phyloP scores from a whole-genome alignment of 2,113 vertebrate species.

The Apteryx owenii region DNA sequence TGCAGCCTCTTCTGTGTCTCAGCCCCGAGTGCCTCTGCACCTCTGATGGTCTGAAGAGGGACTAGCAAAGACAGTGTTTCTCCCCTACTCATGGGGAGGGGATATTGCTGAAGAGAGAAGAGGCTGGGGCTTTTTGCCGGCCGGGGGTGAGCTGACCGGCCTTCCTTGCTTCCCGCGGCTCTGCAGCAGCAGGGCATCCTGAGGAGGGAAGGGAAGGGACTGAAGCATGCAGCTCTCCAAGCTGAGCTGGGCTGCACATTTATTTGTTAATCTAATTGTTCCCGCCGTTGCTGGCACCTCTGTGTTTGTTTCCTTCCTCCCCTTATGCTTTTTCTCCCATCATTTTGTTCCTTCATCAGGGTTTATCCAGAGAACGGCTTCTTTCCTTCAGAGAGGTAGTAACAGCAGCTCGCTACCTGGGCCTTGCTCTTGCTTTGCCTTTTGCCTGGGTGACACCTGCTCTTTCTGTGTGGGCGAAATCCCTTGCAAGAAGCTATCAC shows the following conservation, averaged over 20 bases:
- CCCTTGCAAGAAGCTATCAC: constrained; percentile 26
- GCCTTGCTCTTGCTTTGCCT: constrained; percentile 74
- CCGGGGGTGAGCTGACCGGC: background rate
- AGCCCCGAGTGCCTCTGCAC: accelerated
- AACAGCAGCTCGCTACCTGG: constrained; percentile 74
- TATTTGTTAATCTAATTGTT: background rate
- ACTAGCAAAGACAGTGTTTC: background rate
- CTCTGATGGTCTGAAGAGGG: background rate
- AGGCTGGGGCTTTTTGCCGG: background rate
- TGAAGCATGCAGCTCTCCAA: background rate
- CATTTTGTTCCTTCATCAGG: constrained; percentile 86
- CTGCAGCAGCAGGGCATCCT: no score
- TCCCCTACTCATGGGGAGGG: background rate
- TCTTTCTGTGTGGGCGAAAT: background rate
- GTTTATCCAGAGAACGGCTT: constrained; percentile 87
- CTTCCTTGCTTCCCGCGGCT: background rate
- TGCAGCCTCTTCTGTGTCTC: background rate
- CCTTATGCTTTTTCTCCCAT: constrained; percentile 72
- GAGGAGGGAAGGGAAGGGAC: background rate
- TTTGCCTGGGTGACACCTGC: background rate
- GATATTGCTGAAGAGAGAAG: background rate
- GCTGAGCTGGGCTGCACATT: background rate
- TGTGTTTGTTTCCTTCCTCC: background rate
- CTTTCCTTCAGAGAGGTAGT: constrained; percentile 94
- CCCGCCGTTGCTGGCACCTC: constrained; percentile 18